Evolutionary conservation across 2,797 vertebrate species (phyloP).

Genomic region (Periophthalmus magnuspinnatus): DNA sequence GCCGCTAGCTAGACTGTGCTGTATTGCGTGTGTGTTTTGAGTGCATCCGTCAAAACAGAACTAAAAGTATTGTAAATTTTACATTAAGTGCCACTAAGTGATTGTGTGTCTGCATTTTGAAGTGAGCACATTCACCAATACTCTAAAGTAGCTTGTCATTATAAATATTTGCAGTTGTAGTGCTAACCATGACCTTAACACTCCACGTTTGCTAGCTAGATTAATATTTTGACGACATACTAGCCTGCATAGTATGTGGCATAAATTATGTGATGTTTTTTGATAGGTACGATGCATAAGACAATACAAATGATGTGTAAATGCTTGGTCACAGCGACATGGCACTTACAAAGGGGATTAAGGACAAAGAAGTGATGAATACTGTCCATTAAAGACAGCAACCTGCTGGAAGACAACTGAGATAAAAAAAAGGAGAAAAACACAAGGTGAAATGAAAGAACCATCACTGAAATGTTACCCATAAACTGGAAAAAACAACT

Average conservation of each 20-base stretch:
- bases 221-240: slow-evolving; percentile 55
- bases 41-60: slow-evolving; percentile 40
- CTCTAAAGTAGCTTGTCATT: slow-evolving; percentile 32
- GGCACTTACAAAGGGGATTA: slow-evolving; percentile 42
- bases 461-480: slow-evolving; percentile 25
- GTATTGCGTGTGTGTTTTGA: slow-evolving; percentile 15
- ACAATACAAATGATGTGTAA: slow-evolving; percentile 27
- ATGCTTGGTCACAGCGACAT: slow-evolving; percentile 52
- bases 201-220: slow-evolving; percentile 45
- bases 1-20: slow-evolving; percentile 20
- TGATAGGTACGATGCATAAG: slow-evolving; percentile 40
- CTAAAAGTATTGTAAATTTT: slow-evolving; percentile 32
- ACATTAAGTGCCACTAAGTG: slow-evolving; percentile 67
- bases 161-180: slow-evolving; percentile 56
- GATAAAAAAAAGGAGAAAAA: slow-evolving; percentile 52
- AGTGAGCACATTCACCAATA: slow-evolving; percentile 38
- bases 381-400: slow-evolving; percentile 68
- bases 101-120: slow-evolving; percentile 29
- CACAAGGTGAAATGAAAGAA: slow-evolving; percentile 26
- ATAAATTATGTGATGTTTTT: slow-evolving; percentile 40
- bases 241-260: slow-evolving; percentile 64
- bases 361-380: slow-evolving; percentile 47
- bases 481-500: slow-evolving; percentile 16
- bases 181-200: slow-evolving; percentile 50
- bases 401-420: slow-evolving; percentile 85